Conservation (phyloP, 1,140 invertebrate species). For the Drosophila melanogaster region Release_6_plus_ISO1_MT NT_037436.4:15643501-15644000, state of each 20-base stretch:
- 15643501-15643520: constrained; percentile 74
- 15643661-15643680: background rate
- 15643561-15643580: background rate
- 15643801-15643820: too few relatives aligned
- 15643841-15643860: background rate
- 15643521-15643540: constrained; percentile 73
- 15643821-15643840: too few relatives aligned
- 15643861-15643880: too few relatives aligned
- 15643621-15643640: too few relatives aligned
- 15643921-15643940: constrained; percentile 30
- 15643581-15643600: background rate
- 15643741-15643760: too few relatives aligned
- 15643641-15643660: too few relatives aligned
- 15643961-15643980: constrained; percentile 57
- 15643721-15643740: too few relatives aligned
- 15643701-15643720: too few relatives aligned
- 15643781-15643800: too few relatives aligned
- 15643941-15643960: constrained; percentile 34
- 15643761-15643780: too few relatives aligned
- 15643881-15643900: background rate
- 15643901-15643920: constrained; percentile 23
- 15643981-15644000: constrained; percentile 66
- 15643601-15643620: too few relatives aligned
- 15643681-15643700: too few relatives aligned
- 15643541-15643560: constrained; percentile 15